Percentiles rank a stretch among this genome's conserved stretches.
phyloP scores from a whole-genome alignment of 2,113 vertebrate genomes.

The Brienomyrus longianalis region DNA sequence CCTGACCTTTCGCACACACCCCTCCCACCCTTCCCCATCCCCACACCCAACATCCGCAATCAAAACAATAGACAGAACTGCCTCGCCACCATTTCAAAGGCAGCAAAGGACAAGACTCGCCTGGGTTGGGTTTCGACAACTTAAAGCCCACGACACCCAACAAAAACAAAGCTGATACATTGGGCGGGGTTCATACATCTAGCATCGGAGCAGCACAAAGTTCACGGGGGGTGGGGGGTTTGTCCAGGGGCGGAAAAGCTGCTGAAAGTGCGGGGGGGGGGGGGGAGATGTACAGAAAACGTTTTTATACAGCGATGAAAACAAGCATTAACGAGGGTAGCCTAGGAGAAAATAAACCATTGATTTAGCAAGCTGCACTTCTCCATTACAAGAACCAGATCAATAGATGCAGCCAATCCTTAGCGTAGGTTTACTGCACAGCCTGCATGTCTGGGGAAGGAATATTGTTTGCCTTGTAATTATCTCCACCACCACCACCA shows the following conservation, averaged over 20 bases:
- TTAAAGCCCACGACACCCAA: constrained; percentile 13
- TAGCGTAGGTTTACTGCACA: constrained; percentile 53
- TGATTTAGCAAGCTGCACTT: constrained; percentile 68
- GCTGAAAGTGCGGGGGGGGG: background rate
- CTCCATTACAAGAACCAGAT: constrained; percentile 63
- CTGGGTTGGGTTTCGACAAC: constrained; percentile 19
- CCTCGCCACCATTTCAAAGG: background rate
- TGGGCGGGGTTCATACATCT: background rate
- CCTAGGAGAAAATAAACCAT: constrained; percentile 59
- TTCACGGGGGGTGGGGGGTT: background rate
- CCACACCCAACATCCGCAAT: constrained; percentile 21
- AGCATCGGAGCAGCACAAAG: background rate
- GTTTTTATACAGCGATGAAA: constrained; percentile 42
- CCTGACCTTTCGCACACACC: constrained; percentile 24
- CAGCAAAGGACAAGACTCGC: background rate
- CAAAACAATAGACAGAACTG: background rate
- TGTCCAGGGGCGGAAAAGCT: background rate
- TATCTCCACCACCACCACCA: constrained; percentile 25
- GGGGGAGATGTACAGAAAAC: constrained; percentile 29
- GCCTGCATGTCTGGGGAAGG: constrained; percentile 46
- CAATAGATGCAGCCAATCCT: constrained; percentile 58
- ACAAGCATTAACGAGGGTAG: constrained; percentile 43
- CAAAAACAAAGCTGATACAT: constrained; percentile 5
- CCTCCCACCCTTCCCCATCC: background rate
- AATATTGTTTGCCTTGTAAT: constrained; percentile 52